Evolutionary conservation across 2,113 vertebrate genomes (phyloP), one percentile per base, ranked within the genome.

Genomic region (Nestor notabilis): DNA sequence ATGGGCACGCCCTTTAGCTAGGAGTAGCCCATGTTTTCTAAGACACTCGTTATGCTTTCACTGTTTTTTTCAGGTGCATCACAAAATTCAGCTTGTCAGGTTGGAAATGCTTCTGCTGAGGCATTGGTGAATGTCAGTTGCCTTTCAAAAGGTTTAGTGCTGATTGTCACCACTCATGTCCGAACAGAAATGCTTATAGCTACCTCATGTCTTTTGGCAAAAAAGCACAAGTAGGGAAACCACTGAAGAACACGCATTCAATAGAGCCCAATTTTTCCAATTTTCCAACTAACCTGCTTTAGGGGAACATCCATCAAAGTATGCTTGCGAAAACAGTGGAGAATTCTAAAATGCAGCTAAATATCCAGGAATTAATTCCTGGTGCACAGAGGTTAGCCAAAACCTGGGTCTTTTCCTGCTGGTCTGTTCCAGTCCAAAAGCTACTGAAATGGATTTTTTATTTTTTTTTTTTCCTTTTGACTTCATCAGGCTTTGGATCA

Each of bases 71-170:
- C 11, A 46, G n/a, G 14, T 6, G 7, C 28, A 63, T 35, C n/a
- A 14, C 15, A 58, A 83, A 79, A 86, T 58, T 70, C 43, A 66
- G 28, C 35, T 83, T 2, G 0, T 33, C 37, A 47, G 29, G 31
- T 17, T 68, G 65, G 83, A 70, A 95, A 39, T 44, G 47, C 13
- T 50, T 33, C 55, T 76, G 5, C 20, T 64, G 82, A 82, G 39
- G 33, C 23, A 43, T 16, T 60, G 70, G 14, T 0, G 0, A n/a
- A 35, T 5, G 13, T 16, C 55, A 58, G 3, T 27, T 2, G 4
- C 35, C 21, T 90, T 80, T n/a, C 14, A 21, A 46, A 84, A 74
- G n/a, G 7, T 28, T 92, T 10, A 35, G 70, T 6, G 17, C 23
- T 28, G 19, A 15, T 74, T 94, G 75, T 39, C 3, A 35, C 20